Base-by-base conservation (phyloP, 2,888 invertebrate genomes). In the Aplocera efformata region DNA sequence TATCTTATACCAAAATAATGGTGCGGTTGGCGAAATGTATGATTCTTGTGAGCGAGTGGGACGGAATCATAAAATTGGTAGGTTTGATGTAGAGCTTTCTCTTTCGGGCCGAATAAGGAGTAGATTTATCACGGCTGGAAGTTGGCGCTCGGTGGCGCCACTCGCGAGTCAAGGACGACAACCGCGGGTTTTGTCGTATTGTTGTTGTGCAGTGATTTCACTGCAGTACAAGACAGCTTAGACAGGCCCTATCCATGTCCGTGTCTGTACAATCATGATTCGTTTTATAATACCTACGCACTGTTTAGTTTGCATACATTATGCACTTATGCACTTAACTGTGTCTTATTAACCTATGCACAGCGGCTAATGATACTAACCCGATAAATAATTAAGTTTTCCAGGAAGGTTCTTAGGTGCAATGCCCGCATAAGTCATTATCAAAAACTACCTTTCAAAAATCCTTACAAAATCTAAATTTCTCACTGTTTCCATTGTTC, bases 121-220 rank as follows among this genome's bases (percentile, higher is more conserved):
- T 61, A 64, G 60, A 48, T 53, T 59, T 52, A 56, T 58, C 38
- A 46, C 58, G 52, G 59, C 53, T 45, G 46, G 50, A 44, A 56
- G 53, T 35, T 56, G 56, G 48, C 50, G 60, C 50, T 50, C 56
- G 49, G 53, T 72, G 79, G 79, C 79, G 80, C 79, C 76, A 74
- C 51, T 61, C 60, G 60, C 63, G 54, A 75, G 72, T 75, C 81
- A 80, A 80, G 80, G 80, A 67, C 76, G 53, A 62, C 72, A 54
- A 60, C 65, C 53, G 56, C 54, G 50, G 50, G 58, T 53, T 59
- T 63, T 44, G 50, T 60, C 55, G 61, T 63, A 63, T 58, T 66
- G 56, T 58, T 66, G 56, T 47, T 55, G 36, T 50, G 35, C 48
- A 32, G 47, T 35, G 56, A 64, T 63, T 58, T 59, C 56, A 53